Conservation (phyloP, 2,888 invertebrate genomes). For the Himalopsyche tibetana region DNA sequence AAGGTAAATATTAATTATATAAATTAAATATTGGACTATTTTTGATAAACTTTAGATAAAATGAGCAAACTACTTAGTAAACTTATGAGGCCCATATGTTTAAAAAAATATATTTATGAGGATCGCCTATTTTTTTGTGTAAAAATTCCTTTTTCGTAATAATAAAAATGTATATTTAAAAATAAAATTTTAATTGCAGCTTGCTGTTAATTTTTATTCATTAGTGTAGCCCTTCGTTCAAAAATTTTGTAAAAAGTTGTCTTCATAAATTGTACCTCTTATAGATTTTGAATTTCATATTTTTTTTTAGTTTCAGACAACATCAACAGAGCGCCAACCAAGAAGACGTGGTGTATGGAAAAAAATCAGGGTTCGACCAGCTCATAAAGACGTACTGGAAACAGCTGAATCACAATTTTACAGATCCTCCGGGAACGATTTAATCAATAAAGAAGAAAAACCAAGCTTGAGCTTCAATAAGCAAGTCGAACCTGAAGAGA, state of each 20-base stretch:
- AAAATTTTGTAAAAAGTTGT: too few relatives aligned
- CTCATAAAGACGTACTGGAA: constrained; percentile 81
- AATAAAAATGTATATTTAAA: too few relatives aligned
- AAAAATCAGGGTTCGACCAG: constrained; percentile 80
- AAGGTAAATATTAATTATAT: constrained; percentile 52
- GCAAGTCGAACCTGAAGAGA: constrained; percentile 65
- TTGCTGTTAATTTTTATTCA: too few relatives aligned
- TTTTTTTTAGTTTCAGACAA: constrained; percentile 60
- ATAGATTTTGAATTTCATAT: background rate
- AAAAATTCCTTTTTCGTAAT: too few relatives aligned
- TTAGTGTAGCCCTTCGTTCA: too few relatives aligned
- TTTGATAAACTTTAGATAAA: background rate
- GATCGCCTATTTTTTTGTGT: too few relatives aligned
- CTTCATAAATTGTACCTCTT: too few relatives aligned
- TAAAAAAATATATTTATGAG: too few relatives aligned
- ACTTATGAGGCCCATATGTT: too few relatives aligned
- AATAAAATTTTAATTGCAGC: too few relatives aligned
- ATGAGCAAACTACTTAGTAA: too few relatives aligned
- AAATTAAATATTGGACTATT: background rate
- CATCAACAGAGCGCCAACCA: constrained; percentile 67
- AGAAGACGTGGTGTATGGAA: constrained; percentile 86
- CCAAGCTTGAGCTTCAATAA: constrained; percentile 65
- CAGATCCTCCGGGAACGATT: constrained; percentile 78
- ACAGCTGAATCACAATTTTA: constrained; percentile 86
- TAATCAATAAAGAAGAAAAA: constrained; percentile 69